phyloP scores from a whole-genome alignment of 2,113 vertebrate species.

The Platanista minor region DNA sequence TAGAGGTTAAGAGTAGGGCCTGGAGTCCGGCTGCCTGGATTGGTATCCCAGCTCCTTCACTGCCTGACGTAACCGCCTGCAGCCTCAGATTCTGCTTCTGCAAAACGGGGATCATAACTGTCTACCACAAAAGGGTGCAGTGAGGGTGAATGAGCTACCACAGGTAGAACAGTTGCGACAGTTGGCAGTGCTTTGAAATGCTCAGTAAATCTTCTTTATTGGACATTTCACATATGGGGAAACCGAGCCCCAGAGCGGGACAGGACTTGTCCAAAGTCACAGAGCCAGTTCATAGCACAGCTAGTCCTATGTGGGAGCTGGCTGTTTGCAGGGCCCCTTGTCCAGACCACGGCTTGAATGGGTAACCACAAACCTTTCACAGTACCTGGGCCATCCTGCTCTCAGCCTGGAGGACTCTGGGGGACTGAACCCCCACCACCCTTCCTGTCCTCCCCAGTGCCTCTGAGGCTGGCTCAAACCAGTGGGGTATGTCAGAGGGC shows the following conservation, averaged over 20 bases:
- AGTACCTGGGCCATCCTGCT: neutral
- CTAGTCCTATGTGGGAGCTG: neutral
- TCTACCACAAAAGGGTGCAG: neutral
- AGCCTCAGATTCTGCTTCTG: neutral
- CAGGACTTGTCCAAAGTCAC: neutral
- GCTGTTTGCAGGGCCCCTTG: neutral
- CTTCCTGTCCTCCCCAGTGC: neutral
- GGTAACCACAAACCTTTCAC: neutral
- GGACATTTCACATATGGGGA: neutral
- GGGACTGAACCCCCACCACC: rapidly evolving
- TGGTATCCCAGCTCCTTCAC: neutral
- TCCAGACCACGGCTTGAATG: neutral
- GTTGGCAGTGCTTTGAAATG: neutral
- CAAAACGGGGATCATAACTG: neutral
- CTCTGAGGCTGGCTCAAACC: neutral
- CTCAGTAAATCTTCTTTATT: neutral
- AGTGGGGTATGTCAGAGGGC: neutral
- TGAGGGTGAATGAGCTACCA: neutral
- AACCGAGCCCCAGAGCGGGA: neutral
- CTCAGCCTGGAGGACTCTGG: neutral
- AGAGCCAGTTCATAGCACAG: neutral
- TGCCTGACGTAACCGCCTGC: neutral
- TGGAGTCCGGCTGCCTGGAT: neutral
- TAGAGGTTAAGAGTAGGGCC: neutral
- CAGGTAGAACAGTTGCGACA: neutral